These are phyloP conservation scores for Pristionchus maxplancki DNA, from an alignment of 2,888 invertebrate genomes.

Conservation along the genomic window DNA sequence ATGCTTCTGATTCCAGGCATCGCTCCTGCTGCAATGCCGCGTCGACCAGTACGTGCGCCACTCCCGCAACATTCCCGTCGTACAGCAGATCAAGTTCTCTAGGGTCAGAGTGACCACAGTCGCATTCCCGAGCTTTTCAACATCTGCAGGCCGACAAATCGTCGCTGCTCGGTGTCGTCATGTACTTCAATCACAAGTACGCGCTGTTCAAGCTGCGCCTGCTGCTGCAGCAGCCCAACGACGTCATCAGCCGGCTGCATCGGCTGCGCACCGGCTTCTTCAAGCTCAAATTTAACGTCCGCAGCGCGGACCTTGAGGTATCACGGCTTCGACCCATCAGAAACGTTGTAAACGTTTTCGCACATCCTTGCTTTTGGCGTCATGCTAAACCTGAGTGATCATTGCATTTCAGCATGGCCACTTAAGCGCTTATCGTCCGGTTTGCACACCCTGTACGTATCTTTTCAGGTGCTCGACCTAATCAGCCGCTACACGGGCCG, in stretches of 20 bases:
- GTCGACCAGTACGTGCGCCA: neutral
- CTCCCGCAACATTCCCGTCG: neutral
- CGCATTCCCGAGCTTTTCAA: too few species aligned
- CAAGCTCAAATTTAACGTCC: neutral
- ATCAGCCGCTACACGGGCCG: neutral
- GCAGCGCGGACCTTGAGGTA: too few species aligned
- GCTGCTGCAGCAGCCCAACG: neutral
- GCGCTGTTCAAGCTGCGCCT: neutral
- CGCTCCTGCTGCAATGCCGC: neutral
- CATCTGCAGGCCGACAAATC: neutral
- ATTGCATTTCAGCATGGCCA: neutral
- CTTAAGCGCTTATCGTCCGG: neutral
- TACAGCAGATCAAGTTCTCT: neutral
- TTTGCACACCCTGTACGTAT: neutral
- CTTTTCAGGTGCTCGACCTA: neutral
- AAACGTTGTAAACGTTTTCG: too few species aligned
- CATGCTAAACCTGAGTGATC: too few species aligned
- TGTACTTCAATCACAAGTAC: neutral
- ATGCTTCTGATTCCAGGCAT: neutral
- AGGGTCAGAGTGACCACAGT: neutral
- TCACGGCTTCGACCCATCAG: too few species aligned
- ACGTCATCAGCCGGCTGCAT: neutral
- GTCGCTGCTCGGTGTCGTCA: neutral
- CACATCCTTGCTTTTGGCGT: too few species aligned
- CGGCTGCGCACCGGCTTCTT: neutral